These are phyloP conservation scores for Pelobates cultripes DNA, from an alignment of 2,797 vertebrate species.

Conservation along the genomic window DNA sequence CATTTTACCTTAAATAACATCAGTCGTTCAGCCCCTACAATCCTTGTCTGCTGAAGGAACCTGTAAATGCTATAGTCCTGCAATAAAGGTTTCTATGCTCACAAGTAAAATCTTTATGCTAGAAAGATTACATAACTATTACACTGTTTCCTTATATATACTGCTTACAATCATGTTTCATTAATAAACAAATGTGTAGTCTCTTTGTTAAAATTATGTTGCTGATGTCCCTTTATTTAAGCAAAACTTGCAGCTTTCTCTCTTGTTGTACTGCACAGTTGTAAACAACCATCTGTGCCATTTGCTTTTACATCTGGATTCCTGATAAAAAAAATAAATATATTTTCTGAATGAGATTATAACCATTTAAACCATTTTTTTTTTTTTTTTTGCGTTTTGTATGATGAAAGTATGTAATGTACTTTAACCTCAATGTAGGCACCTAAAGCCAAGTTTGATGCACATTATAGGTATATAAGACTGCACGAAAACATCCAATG, in stretches of 20 bases:
- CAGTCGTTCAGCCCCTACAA: background rate
- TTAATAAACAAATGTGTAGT: background rate
- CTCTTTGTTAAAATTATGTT: constrained; percentile 36
- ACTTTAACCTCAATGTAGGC: too few species aligned
- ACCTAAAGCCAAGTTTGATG: too few species aligned
- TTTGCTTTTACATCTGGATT: constrained; percentile 31
- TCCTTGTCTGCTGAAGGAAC: background rate
- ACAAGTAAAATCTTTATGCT: too few species aligned
- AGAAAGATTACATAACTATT: background rate
- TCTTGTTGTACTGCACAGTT: too few species aligned
- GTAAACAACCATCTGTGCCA: constrained; percentile 6
- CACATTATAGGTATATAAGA: too few species aligned
- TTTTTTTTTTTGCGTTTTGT: background rate
- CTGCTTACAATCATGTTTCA: background rate
- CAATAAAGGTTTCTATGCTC: too few species aligned
- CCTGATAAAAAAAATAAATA: constrained; percentile 43
- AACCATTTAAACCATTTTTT: background rate
- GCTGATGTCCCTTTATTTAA: constrained; percentile 28
- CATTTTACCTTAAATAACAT: too few species aligned
- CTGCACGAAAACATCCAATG: too few species aligned
- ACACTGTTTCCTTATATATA: background rate
- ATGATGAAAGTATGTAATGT: too few species aligned
- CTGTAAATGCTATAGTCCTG: background rate
- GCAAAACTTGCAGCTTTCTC: constrained; percentile 16
- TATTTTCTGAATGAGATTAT: constrained; percentile 39